Conservation (phyloP, 2,113 vertebrate genomes). For the Orientallactaga bullata region DNA sequence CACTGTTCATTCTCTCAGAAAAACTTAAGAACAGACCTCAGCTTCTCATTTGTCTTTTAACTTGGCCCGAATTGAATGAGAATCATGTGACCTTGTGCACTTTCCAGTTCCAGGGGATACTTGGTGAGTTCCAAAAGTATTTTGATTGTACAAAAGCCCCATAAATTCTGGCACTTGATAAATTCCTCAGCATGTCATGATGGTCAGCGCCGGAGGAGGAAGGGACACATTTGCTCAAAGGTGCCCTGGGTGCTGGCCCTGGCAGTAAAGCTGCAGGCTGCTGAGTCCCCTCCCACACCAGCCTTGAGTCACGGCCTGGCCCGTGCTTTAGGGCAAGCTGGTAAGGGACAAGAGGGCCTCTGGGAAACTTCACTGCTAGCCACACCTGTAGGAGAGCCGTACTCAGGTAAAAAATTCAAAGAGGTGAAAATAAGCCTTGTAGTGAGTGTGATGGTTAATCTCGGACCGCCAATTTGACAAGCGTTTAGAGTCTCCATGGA, state of each 20-base stretch:
- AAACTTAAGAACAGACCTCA: constrained; percentile 56
- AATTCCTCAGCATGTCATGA: neutral
- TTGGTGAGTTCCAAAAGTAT: accelerated
- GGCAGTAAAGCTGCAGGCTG: too few relatives aligned
- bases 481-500: too few relatives aligned
- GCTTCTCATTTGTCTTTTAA: neutral
- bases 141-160: constrained; percentile 33
- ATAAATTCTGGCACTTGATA: neutral
- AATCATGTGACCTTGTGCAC: accelerated
- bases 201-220: neutral
- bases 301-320: neutral
- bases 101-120: neutral
- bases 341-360: accelerated
- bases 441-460: neutral
- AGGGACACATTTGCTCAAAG: accelerated
- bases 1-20: constrained; percentile 62
- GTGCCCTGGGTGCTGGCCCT: neutral
- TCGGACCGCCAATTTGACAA: too few relatives aligned
- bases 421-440: accelerated
- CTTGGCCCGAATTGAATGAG: neutral
- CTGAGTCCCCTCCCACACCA: too few relatives aligned
- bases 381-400: accelerated
- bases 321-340: neutral
- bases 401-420: neutral
- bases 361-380: accelerated